phyloP scores from a whole-genome alignment of 92 coral and sea anemone species.

The Blastomussa wellsi region DNA sequence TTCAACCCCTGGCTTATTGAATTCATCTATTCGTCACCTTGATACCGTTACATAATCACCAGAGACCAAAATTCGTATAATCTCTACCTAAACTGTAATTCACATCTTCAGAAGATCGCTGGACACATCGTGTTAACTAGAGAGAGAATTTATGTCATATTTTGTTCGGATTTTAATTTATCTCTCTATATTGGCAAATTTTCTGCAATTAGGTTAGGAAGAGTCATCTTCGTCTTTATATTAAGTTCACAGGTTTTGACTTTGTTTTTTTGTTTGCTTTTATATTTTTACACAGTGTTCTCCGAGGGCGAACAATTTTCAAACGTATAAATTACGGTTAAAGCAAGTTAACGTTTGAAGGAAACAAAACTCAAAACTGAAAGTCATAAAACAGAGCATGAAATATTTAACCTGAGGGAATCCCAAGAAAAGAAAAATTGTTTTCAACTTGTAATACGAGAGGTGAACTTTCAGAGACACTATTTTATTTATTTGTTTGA shows the following conservation, averaged over 20 bases:
- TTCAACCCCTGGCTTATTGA: no score
- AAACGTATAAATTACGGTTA: no score
- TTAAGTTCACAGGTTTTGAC: no score
- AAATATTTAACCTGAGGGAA: neutral
- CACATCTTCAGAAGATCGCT: neutral
- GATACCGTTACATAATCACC: neutral
- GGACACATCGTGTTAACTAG: no score
- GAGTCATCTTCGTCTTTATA: no score
- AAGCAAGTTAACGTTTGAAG: neutral
- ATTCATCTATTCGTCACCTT: neutral
- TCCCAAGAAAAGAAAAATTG: neutral
- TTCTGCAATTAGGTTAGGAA: neutral
- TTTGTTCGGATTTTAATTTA: neutral
- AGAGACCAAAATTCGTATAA: neutral
- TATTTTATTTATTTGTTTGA: neutral
- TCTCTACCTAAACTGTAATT: neutral
- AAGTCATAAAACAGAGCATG: neutral
- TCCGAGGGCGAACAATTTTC: no score
- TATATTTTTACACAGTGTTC: no score
- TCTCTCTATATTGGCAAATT: neutral
- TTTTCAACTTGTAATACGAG: neutral
- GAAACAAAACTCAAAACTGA: neutral
- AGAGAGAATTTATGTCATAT: no score
- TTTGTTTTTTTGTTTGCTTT: neutral
- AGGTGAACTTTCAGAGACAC: neutral